Percentiles rank a stretch among this genome's conserved stretches.
These are phyloP conservation scores for Champsocephalus gunnari DNA, from an alignment of 2,797 vertebrate genomes.

Conservation along the genomic window DNA sequence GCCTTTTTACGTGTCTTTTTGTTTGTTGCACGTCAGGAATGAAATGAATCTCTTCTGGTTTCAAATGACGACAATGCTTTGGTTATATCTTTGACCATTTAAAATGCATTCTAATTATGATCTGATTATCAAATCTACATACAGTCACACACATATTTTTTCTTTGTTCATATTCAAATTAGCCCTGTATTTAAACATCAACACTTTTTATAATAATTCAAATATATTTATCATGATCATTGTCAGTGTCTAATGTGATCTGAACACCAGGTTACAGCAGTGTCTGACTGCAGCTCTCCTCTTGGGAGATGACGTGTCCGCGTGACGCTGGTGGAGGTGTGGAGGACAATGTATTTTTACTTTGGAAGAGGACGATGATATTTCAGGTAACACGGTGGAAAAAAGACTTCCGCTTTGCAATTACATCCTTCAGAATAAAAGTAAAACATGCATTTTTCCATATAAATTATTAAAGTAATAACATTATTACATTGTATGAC, in stretches of 20 bases:
- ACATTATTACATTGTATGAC: not conserved
- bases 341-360: constrained; percentile 53
- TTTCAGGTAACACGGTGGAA: not conserved
- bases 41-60: not conserved
- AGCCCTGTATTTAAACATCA: not conserved
- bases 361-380: constrained; percentile 19
- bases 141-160: not conserved
- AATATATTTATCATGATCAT: not conserved
- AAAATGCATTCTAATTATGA: no score
- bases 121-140: no score
- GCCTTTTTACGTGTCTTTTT: not conserved
- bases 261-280: not conserved
- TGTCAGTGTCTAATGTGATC: not conserved
- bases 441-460: not conserved
- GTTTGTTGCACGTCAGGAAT: not conserved
- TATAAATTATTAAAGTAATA: no score
- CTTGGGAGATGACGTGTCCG: constrained; percentile 47
- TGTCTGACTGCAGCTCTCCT: constrained; percentile 3
- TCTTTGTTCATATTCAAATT: not conserved
- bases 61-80: no score
- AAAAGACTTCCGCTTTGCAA: constrained; percentile 24
- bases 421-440: constrained; percentile 46
- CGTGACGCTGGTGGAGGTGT: constrained; percentile 59
- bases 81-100: no score
- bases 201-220: not conserved